These are phyloP conservation scores for Eristalis intricaria DNA, from an alignment of 2,888 invertebrate genomes.

Conservation along the genomic window DNA sequence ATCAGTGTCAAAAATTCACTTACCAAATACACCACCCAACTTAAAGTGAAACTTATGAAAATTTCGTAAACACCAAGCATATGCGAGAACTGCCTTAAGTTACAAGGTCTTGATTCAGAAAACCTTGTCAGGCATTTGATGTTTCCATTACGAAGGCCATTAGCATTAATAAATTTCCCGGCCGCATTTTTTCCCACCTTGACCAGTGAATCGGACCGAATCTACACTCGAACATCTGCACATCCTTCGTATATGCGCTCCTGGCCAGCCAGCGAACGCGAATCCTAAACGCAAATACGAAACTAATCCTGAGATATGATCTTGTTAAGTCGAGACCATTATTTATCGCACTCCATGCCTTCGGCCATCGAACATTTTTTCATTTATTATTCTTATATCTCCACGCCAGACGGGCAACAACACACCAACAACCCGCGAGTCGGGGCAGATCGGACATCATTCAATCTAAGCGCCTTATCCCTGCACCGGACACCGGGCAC, in stretches of 20 bases:
- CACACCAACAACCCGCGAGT: slow-evolving; percentile 24
- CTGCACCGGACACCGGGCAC: slow-evolving; percentile 34
- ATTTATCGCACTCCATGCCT: slow-evolving; percentile 69
- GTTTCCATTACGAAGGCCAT: slow-evolving; percentile 48
- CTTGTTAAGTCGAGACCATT: slow-evolving; percentile 72
- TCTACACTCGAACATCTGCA: slow-evolving; percentile 59
- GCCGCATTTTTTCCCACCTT: slow-evolving; percentile 42
- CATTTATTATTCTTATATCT: slow-evolving; percentile 69
- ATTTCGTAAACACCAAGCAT: no score
- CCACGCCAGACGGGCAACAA: slow-evolving; percentile 17
- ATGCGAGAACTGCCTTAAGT: not conserved
- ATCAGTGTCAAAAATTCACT: no score
- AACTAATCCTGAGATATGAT: slow-evolving; percentile 71
- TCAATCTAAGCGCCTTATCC: slow-evolving; percentile 72
- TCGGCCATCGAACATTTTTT: slow-evolving; percentile 68
- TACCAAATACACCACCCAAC: no score
- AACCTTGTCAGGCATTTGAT: not conserved
- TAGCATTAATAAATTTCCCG: slow-evolving; percentile 57
- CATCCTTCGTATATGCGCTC: slow-evolving; percentile 24
- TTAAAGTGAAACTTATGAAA: no score
- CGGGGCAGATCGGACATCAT: slow-evolving; percentile 64
- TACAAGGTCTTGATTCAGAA: not conserved
- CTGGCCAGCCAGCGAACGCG: slow-evolving; percentile 29
- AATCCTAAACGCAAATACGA: slow-evolving; percentile 68
- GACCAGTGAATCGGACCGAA: slow-evolving; percentile 16